Evolutionary conservation across 2,113 vertebrate genomes (phyloP).

Genomic region (Pantherophis guttatus): DNA sequence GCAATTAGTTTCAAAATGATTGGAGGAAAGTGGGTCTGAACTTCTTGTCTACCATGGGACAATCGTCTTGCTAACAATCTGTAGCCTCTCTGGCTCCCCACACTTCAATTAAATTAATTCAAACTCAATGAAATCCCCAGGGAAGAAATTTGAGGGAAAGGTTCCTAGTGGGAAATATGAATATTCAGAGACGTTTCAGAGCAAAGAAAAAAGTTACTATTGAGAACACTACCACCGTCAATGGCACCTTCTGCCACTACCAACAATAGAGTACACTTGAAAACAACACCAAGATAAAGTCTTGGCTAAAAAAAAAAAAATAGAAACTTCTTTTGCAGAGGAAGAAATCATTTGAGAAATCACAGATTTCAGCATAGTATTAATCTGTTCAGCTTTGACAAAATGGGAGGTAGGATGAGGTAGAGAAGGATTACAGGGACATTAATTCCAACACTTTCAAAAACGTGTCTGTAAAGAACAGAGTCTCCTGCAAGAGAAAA

Average conservation of each 20-base stretch:
- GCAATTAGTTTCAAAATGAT: background rate
- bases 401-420: background rate
- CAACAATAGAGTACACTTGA: background rate
- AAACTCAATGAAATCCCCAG: background rate
- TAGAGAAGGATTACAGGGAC: background rate
- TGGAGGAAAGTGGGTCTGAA: background rate
- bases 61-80: background rate
- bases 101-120: background rate
- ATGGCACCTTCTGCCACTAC: background rate
- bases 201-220: background rate
- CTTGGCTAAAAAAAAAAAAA: background rate
- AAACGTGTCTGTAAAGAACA: constrained; percentile 5
- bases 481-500: constrained; percentile 10
- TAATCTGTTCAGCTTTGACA: background rate
- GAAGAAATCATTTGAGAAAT: background rate
- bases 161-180: background rate
- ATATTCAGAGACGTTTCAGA: background rate
- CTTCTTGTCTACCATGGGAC: background rate
- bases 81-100: background rate
- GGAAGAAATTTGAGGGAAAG: background rate
- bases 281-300: background rate
- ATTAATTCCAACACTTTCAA: background rate
- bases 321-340: background rate
- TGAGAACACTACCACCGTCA: background rate
- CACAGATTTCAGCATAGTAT: background rate